Conservation (phyloP, 2,113 vertebrate genomes). For the Pandion haliaetus region DNA sequence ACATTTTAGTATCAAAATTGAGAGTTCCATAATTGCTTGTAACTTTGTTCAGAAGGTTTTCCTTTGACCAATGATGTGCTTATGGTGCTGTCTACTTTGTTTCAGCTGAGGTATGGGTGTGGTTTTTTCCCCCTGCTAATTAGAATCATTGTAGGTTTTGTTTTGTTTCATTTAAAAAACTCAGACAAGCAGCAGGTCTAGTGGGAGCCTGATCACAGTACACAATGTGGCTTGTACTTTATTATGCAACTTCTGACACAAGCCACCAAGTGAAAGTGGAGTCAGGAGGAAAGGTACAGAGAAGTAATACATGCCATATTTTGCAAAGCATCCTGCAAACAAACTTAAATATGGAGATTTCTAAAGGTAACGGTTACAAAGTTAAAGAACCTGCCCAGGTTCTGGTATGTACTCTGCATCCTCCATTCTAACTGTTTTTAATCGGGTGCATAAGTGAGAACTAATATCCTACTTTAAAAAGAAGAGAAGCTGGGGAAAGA, state of each 20-base stretch:
- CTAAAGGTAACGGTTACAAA: neutral
- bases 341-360: neutral
- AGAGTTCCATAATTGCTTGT: neutral
- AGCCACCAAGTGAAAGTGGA: neutral
- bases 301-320: neutral
- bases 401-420: neutral
- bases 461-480: neutral
- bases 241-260: neutral
- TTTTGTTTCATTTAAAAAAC: neutral
- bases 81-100: neutral
- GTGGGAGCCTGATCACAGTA: neutral
- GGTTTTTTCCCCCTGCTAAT: neutral
- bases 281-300: neutral
- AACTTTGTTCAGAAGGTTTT: neutral
- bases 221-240: neutral
- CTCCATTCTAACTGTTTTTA: neutral
- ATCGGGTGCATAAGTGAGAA: neutral
- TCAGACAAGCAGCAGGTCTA: neutral
- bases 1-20: neutral
- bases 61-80: neutral
- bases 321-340: neutral
- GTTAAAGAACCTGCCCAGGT: neutral
- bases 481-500: neutral
- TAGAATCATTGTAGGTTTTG: neutral
- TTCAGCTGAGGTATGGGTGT: neutral